Percentiles rank a stretch among this genome's conserved stretches.
These are phyloP conservation scores for Arge pagana DNA, from an alignment of 2,888 invertebrate species.

Conservation along the genomic window DNA sequence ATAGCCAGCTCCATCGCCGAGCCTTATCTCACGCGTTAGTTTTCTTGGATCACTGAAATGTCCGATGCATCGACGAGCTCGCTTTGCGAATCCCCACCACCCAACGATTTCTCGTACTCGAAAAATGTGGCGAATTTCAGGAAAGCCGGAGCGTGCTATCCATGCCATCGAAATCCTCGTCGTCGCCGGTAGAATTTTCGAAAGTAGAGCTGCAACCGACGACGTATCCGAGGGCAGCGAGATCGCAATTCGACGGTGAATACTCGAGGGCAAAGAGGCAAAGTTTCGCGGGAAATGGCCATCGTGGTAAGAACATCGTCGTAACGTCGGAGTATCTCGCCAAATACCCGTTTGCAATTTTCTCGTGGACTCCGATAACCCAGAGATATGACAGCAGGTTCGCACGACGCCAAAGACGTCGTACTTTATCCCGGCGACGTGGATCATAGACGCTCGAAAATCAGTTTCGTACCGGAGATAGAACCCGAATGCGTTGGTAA, in stretches of 20 bases:
- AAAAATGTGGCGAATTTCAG: neutral
- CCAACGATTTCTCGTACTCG: too few relatives aligned
- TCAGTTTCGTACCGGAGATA: neutral
- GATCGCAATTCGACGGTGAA: too few relatives aligned
- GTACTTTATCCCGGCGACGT: neutral
- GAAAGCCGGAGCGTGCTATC: neutral
- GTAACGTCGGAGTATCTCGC: too few relatives aligned
- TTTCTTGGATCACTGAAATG: too few relatives aligned
- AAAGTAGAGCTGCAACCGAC: neutral
- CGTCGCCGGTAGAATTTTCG: neutral
- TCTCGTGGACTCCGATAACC: too few relatives aligned
- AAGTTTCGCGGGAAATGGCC: neutral
- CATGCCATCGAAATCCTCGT: constrained; percentile 1
- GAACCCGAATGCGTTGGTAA: neutral
- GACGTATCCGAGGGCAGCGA: neutral
- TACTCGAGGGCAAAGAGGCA: neutral
- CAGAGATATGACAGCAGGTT: too few relatives aligned
- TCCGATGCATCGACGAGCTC: too few relatives aligned
- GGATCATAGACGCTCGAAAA: neutral
- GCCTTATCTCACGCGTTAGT: too few relatives aligned
- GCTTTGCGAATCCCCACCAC: too few relatives aligned
- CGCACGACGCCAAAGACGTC: neutral
- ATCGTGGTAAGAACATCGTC: constrained; percentile 4
- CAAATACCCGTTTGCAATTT: too few relatives aligned
- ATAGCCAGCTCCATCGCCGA: too few relatives aligned